Evolutionary conservation across 2,888 invertebrate genomes (phyloP), one percentile per base, ranked within the genome.

Genomic region (Agrotis puta): DNA sequence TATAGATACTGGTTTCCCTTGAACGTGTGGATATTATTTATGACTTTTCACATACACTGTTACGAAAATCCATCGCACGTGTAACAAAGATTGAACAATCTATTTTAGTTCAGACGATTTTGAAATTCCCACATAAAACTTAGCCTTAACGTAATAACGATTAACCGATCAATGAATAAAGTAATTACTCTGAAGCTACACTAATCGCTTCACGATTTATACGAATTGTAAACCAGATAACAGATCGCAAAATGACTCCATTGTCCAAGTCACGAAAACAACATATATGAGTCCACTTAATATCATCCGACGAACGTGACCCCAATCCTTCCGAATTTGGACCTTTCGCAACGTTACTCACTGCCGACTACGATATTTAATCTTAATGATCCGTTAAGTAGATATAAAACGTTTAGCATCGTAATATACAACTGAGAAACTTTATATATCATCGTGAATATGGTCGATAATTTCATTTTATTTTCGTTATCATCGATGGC

Each of bases 281-380:
- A 88, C 90, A 92, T 93, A 91, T 90, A 91, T 89, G 88, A 87
- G 89, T 90, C 90, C 90, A 91, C 89, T 92, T 91, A 90, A 89
- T 92, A 92, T 91, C 91, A 94, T 94, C 89, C 88, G 83, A 88
- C 85, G 90, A 90, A 94, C 95, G 95, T 95, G 94, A 93, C 92
- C 94, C 89, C 91, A 90, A 93, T 92, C 91, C 89, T 89, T 86
- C 87, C 87, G 88, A 77, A 88, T 90, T 89, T 71, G 74, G 79
- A 82, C 81, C 83, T 87, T 85, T 79, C 71, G 81, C 68, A 77
- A 78, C 73, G 70, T 68, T 77, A 77, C 68, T 58, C 66, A 63
- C 59, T 69, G 59, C 77, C 45, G 64, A 33, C 69, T 45, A 69
- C 64, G 64, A 79, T 74, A 80, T 77, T 71, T 75, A 75, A 78